These are phyloP conservation scores for Cotesia vestalis DNA, from an alignment of 1,140 invertebrate species.

Conservation along the genomic window DNA sequence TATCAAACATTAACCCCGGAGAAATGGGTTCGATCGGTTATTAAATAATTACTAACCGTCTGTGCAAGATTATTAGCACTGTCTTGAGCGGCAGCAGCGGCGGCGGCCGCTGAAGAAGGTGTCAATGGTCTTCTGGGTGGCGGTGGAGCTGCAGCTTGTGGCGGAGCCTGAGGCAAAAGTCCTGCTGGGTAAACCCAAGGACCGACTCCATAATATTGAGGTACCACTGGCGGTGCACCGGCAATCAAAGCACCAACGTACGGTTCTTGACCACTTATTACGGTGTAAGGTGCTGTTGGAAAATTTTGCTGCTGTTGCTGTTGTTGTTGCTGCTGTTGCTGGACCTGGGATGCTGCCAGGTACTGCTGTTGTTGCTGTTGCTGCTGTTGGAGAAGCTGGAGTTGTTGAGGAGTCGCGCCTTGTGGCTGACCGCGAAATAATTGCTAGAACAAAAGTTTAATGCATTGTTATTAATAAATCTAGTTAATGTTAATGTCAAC, in stretches of 20 bases:
- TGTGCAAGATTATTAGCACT: slow-evolving; percentile 70
- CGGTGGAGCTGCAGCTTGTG: slow-evolving; percentile 68
- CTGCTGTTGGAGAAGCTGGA: slow-evolving; percentile 66
- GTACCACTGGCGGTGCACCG: slow-evolving; percentile 74
- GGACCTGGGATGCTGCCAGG: slow-evolving; percentile 72
- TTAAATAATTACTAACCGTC: slow-evolving; percentile 56
- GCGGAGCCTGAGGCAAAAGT: slow-evolving; percentile 75
- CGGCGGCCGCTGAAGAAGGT: slow-evolving; percentile 75
- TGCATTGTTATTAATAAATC: neutral
- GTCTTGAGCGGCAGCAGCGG: slow-evolving; percentile 64
- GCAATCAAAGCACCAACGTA: slow-evolving; percentile 73
- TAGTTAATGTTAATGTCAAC: neutral
- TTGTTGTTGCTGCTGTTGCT: slow-evolving; percentile 75
- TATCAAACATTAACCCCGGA: neutral
- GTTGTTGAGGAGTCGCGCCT: slow-evolving; percentile 64
- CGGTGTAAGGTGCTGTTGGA: slow-evolving; percentile 85
- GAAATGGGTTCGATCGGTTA: slow-evolving; percentile 35
- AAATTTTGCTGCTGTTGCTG: slow-evolving; percentile 76
- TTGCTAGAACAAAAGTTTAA: slow-evolving; percentile 73
- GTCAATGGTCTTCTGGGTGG: slow-evolving; percentile 78
- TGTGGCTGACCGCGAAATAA: slow-evolving; percentile 84
- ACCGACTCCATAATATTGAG: slow-evolving; percentile 82
- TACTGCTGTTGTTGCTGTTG: slow-evolving; percentile 67
- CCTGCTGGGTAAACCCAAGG: slow-evolving; percentile 87
- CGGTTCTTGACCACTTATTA: slow-evolving; percentile 83